Evolutionary conservation across 1,140 invertebrate genomes (phyloP).

Genomic region (Ceratina japonica): DNA sequence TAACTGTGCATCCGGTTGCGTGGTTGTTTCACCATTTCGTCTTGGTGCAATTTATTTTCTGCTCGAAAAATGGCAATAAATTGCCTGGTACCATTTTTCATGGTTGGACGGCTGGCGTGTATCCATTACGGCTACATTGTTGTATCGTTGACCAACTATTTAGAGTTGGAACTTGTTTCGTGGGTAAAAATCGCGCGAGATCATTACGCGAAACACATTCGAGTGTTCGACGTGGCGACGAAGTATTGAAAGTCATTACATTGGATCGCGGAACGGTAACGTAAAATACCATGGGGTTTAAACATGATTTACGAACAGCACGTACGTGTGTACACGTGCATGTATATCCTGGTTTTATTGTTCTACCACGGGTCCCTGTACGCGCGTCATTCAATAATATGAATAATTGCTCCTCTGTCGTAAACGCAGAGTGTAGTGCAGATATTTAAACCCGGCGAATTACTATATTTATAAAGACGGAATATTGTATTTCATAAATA

Average conservation of each 20-base stretch:
- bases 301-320: conserved; percentile 19
- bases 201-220: not conserved
- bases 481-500: conserved; percentile 23
- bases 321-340: not conserved
- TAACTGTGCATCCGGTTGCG: not conserved
- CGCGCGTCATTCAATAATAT: conserved; percentile 15
- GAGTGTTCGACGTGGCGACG: not conserved
- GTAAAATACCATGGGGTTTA: conserved; percentile 14
- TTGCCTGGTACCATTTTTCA: not conserved
- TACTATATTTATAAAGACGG: not conserved
- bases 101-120: not conserved
- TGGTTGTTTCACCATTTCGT: not conserved
- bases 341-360: conserved; percentile 32
- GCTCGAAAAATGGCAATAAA: not conserved
- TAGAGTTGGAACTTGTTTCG: conserved; percentile 3
- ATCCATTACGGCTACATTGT: not conserved
- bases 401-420: conserved; percentile 22
- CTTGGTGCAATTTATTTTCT: not conserved
- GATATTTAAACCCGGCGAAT: conserved; percentile 23
- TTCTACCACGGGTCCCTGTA: conserved; percentile 33
- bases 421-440: not conserved
- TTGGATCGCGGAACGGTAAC: not conserved
- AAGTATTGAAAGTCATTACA: conserved; percentile 22
- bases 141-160: not conserved
- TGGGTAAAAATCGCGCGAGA: not conserved